Conservation (phyloP, 2,888 invertebrate species). For the Muscina levida region DNA sequence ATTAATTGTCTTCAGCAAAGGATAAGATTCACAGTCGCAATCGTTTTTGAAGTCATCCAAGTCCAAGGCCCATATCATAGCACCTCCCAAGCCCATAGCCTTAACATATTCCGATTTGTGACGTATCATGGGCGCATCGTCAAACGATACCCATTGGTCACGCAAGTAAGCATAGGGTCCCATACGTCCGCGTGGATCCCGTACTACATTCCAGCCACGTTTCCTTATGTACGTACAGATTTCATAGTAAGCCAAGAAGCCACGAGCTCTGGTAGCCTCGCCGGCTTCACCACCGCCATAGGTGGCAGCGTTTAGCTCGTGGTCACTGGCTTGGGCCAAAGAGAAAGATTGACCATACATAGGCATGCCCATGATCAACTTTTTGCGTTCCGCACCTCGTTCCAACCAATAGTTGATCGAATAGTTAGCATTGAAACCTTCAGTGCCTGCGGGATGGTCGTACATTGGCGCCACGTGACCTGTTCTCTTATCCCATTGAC, state of each 20-base stretch:
- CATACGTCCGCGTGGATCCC: constrained; percentile 89
- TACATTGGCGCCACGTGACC: constrained; percentile 95
- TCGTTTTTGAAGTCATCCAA: constrained; percentile 91
- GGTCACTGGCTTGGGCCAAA: constrained; percentile 84
- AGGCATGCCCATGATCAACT: constrained; percentile 92
- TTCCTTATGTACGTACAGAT: constrained; percentile 89
- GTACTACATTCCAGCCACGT: constrained; percentile 88
- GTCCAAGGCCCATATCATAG: constrained; percentile 95
- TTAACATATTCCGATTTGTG: constrained; percentile 91
- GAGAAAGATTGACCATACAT: constrained; percentile 95
- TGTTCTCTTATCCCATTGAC: constrained; percentile 94
- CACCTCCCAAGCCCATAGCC: constrained; percentile 89
- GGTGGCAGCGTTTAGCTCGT: constrained; percentile 88
- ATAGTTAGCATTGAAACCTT: constrained; percentile 91
- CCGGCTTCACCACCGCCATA: constrained; percentile 95
- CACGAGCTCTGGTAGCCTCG: constrained; percentile 91
- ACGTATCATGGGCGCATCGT: constrained; percentile 90
- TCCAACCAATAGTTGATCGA: constrained; percentile 93
- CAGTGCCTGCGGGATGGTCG: constrained; percentile 85
- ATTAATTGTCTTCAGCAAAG: constrained; percentile 89
- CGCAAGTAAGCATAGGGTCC: constrained; percentile 90
- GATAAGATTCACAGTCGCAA: constrained; percentile 91
- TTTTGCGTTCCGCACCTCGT: constrained; percentile 88
- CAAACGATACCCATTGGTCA: constrained; percentile 97
- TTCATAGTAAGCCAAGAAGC: constrained; percentile 94